Evolutionary conservation across 2,113 vertebrate genomes (phyloP), one percentile per base, ranked within the genome.

Genomic region (Upupa epops): DNA sequence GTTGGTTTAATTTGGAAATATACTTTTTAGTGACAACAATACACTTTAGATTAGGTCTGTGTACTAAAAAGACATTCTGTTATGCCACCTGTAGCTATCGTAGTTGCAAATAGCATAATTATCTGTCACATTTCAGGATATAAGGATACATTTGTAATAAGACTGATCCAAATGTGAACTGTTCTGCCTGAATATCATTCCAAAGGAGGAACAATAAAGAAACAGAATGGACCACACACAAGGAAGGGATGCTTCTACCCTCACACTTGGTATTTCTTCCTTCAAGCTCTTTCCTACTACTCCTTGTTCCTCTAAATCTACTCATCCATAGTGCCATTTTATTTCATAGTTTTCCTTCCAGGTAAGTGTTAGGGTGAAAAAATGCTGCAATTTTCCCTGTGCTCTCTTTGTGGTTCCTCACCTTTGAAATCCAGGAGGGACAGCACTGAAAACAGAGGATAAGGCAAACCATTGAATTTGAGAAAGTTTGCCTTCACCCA

Each of bases 351-450:
- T 87, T 92, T 51, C 60, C 87, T 91, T 46, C 48, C 60, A 91
- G 87, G 72, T 55, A 66, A 73, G 42, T 89, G 82, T 88, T 78
- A 60, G 88, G 72, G 90, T 72, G 83, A 95, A 83, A 55, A 77
- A 81, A 28, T 64, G n/a, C 52, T 83, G 59, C 29, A 9, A 77
- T 80, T 94, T 70, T 45, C 18, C 11, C 5, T 65, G 17, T 0
- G 0, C 5, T 64, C 8, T 72, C 66, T 68, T 61, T 59, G 18
- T 32, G 55, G 22, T n/a, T 83, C 48, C 17, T 36, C 2, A 3
- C 37, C 70, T 94, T 70, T 73, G 63, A 88, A 11, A 85, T 48
- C 22, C 16, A 54, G 78, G 63, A 58, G 31, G 51, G 66, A n/a
- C 10, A 34, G 36, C 65, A 24, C 13, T 58, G 58, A 76, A 82